Evolutionary conservation across 2,888 invertebrate genomes (phyloP).

Genomic region (Oligia latruncula): DNA sequence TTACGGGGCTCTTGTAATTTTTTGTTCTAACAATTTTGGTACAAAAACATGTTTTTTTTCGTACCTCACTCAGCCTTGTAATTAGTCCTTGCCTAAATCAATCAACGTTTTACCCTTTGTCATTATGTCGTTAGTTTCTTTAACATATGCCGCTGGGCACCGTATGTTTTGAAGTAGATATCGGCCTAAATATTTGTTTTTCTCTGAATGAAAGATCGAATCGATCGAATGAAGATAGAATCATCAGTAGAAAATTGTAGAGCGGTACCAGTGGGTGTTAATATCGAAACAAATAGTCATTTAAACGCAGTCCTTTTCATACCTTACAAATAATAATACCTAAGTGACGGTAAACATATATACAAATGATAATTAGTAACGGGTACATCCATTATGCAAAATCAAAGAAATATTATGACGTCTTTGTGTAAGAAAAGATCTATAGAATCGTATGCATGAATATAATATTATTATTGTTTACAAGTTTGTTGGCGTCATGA

Average conservation of each 20-base stretch:
- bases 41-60: conserved; percentile 57
- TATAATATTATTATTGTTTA: conserved; percentile 30
- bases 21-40: conserved; percentile 54
- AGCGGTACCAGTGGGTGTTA: neutral
- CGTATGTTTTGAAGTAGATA: conserved; percentile 22
- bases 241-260: neutral
- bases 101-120: conserved; percentile 66
- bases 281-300: neutral
- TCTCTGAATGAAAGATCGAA: neutral
- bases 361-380: conserved; percentile 32
- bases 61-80: conserved; percentile 55
- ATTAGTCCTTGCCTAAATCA: conserved; percentile 66
- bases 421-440: conserved; percentile 13
- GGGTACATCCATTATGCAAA: conserved; percentile 21
- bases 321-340: neutral
- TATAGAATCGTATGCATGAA: conserved; percentile 8
- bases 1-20: conserved; percentile 48
- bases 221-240: neutral
- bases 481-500: conserved; percentile 55
- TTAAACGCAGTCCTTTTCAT: neutral
- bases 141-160: conserved; percentile 53
- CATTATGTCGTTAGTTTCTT: conserved; percentile 63
- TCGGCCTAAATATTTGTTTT: conserved; percentile 2
- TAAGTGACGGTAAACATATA: neutral
- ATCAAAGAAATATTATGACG: conserved; percentile 28